Base-by-base conservation (phyloP, 2,113 vertebrate genomes). In the Chunga burmeisteri region DNA sequence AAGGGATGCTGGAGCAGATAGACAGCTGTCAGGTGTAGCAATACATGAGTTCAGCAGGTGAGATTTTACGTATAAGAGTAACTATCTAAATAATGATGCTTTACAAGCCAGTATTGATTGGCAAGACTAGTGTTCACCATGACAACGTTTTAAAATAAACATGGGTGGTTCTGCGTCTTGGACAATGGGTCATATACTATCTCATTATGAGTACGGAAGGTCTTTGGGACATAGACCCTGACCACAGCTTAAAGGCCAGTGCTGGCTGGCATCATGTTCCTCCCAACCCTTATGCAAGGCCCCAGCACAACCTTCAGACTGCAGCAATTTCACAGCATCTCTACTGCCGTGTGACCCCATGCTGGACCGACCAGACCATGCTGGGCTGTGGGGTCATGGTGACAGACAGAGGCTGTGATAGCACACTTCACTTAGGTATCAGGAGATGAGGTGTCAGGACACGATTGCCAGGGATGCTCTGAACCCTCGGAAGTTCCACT, bases 301-400 rank as follows among this genome's bases (percentile, higher is more conserved):
- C 25, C 18, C 56, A 50, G 20, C 52, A 72, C 17, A 68, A 52
- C 65, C 13, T n/a, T 22, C 32, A 47, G 52, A 9, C 66, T 55
- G 80, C 62, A 1, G 30, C 75, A 34, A n/a, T 56, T 93, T 89
- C 36, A 47, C 34, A 52, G 16, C 23, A 47, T 44, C 40, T 83
- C 47, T 86, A n/a, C 22, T 16, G 7, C 0, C 0, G 22, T 63
- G 17, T 91, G 71, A 73, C 25, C 52, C 30, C 0, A 0, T 58
- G 22, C 47, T 65, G 26, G 66, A 72, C 38, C 53, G 38, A 32
- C 4, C 44, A 82, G 66, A 6, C 38, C 17, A 3, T 20, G 17
- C 32, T n/a, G 32, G 52, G 38, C 6, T 59, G 7, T 50, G 20
- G 26, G 38, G 58, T 92, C 79, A 47, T 0, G 0, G 6, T 18